phyloP scores from a whole-genome alignment of 2,888 invertebrate genomes.

The Torymus aiolomorphi region DNA sequence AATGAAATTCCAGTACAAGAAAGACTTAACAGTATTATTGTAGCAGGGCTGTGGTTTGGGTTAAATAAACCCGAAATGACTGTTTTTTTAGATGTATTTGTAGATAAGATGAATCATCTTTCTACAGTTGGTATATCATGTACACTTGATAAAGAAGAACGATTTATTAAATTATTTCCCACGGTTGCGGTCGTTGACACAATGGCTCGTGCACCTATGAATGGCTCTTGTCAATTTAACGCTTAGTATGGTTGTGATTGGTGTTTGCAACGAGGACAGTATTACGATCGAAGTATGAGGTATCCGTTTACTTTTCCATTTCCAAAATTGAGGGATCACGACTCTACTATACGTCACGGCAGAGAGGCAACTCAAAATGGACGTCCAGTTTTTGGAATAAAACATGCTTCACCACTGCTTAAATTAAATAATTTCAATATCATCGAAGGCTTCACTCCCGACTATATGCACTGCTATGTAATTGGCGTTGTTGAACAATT shows the following conservation, averaged over 20 bases:
- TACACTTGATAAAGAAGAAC: constrained; percentile 20
- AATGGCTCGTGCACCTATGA: no score
- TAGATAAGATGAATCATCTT: no score
- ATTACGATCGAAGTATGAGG: no score
- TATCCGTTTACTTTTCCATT: no score
- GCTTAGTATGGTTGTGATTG: no score
- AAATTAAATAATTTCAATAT: constrained; percentile 47
- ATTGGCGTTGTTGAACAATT: no score
- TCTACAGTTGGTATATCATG: constrained; percentile 33
- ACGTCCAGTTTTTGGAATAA: not conserved
- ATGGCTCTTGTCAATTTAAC: no score
- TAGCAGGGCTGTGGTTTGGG: constrained; percentile 55
- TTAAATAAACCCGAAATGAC: constrained; percentile 23
- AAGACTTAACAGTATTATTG: constrained; percentile 44
- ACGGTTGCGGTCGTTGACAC: constrained; percentile 39
- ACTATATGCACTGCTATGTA: no score
- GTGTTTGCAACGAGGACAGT: no score
- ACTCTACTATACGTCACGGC: constrained; percentile 52
- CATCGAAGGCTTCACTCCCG: no score
- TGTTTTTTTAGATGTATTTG: constrained; percentile 44
- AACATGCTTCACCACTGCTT: constrained; percentile 30
- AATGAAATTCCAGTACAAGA: no score
- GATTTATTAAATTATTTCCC: constrained; percentile 34
- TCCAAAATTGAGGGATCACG: no score
- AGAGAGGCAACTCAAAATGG: constrained; percentile 56